Percentiles rank a stretch among this genome's conserved stretches.
Evolutionary conservation across 2,888 invertebrate genomes (phyloP).

Genomic region (Leptarthrus brevirostris): DNA sequence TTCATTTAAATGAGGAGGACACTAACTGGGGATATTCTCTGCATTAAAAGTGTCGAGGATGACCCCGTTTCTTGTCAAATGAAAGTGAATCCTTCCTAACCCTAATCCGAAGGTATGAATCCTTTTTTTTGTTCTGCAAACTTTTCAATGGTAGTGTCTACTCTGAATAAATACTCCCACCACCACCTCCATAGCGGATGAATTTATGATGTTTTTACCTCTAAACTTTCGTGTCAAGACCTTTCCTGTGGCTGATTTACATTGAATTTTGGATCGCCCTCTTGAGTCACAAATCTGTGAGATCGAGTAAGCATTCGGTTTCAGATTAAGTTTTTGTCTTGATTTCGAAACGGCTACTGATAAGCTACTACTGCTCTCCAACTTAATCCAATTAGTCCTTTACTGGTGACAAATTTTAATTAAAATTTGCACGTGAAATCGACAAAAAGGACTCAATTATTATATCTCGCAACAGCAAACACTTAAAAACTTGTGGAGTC

Average conservation of each 20-base stretch:
- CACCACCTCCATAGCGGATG: slow-evolving; percentile 6
- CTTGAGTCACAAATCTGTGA: too few species aligned
- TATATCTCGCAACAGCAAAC: slow-evolving; percentile 7
- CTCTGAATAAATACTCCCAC: background rate
- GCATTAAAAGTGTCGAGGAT: slow-evolving; percentile 22
- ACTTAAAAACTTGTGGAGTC: background rate
- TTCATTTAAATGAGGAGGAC: slow-evolving; percentile 27
- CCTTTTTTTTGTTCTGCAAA: slow-evolving; percentile 14
- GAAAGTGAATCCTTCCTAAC: slow-evolving; percentile 24
- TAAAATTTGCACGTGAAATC: slow-evolving; percentile 10
- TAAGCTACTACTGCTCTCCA: background rate
- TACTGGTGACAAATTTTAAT: slow-evolving; percentile 7
- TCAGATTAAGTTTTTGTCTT: background rate
- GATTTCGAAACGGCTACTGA: background rate
- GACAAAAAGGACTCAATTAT: slow-evolving; percentile 6
- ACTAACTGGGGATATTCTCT: slow-evolving; percentile 8
- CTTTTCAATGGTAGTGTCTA: slow-evolving; percentile 8
- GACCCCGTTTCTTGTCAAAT: slow-evolving; percentile 1
- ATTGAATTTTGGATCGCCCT: too few species aligned
- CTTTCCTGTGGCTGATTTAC: background rate
- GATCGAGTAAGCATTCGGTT: background rate
- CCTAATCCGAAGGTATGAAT: slow-evolving; percentile 13
- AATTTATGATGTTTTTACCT: slow-evolving; percentile 25
- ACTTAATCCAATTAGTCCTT: slow-evolving; percentile 8
- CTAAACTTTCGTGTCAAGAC: too few species aligned